phyloP scores from a whole-genome alignment of 2,113 vertebrate species.

The Gyps fulvus region DNA sequence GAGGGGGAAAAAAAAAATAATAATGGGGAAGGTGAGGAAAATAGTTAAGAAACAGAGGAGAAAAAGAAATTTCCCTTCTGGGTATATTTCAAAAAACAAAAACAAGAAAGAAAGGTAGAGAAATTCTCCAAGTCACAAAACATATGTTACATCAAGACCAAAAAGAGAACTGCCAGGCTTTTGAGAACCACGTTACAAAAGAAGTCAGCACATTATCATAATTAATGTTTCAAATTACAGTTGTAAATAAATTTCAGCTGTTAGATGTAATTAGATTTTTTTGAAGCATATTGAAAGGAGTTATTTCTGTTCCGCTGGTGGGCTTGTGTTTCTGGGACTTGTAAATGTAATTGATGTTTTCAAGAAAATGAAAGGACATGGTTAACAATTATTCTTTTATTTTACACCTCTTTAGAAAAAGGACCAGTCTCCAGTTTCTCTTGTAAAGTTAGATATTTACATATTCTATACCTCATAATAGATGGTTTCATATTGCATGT shows the following conservation, averaged over 20 bases:
- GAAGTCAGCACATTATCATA: slow-evolving; percentile 50
- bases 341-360: slow-evolving; percentile 71
- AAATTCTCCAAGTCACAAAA: slow-evolving; percentile 46
- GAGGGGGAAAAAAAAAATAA: not conserved
- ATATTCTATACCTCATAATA: slow-evolving; percentile 62
- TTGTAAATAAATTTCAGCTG: slow-evolving; percentile 63
- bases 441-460: slow-evolving; percentile 64
- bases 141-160: not conserved
- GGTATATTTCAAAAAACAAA: not conserved
- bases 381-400: slow-evolving; percentile 73
- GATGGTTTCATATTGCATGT: slow-evolving; percentile 58
- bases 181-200: slow-evolving; percentile 36
- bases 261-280: slow-evolving; percentile 66
- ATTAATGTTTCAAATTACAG: slow-evolving; percentile 69
- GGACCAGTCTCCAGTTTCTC: slow-evolving; percentile 40
- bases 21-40: not conserved
- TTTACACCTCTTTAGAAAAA: slow-evolving; percentile 64
- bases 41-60: not conserved
- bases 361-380: slow-evolving; percentile 64
- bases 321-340: slow-evolving; percentile 63
- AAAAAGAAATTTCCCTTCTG: not conserved
- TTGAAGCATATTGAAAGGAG: slow-evolving; percentile 59
- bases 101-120: not conserved
- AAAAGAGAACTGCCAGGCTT: slow-evolving; percentile 19
- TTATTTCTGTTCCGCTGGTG: slow-evolving; percentile 64